Evolutionary conservation across 2,888 invertebrate species (phyloP).

Genomic region (Brachypterus glaber): DNA sequence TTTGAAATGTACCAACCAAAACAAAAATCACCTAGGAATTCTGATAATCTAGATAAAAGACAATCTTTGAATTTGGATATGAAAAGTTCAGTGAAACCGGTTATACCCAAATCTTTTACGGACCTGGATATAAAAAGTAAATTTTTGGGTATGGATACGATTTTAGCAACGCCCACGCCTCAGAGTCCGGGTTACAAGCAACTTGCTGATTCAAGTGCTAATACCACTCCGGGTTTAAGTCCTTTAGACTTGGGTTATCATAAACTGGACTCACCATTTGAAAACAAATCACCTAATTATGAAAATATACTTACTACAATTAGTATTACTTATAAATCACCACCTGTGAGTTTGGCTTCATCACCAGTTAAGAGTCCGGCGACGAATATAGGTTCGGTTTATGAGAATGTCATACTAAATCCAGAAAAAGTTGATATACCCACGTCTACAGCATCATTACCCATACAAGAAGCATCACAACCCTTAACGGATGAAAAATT

Average conservation of each 20-base stretch:
- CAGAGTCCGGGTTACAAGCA: constrained; percentile 37
- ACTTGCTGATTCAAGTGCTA: constrained; percentile 34
- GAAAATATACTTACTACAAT: constrained; percentile 56
- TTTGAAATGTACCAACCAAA: constrained; percentile 35
- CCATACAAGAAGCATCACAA: constrained; percentile 50
- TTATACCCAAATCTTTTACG: constrained; percentile 35
- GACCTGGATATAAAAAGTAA: constrained; percentile 32
- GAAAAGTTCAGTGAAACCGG: constrained; percentile 14
- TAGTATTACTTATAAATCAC: constrained; percentile 62
- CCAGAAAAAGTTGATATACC: constrained; percentile 48
- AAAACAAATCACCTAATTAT: constrained; percentile 31
- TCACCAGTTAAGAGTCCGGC: constrained; percentile 25
- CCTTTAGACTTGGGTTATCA: constrained; percentile 24
- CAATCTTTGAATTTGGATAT: constrained; percentile 36
- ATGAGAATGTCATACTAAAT: constrained; percentile 51
- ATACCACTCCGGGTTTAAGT: constrained; percentile 30
- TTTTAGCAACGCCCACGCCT: constrained; percentile 33
- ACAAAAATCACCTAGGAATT: constrained; percentile 38
- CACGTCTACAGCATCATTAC: constrained; percentile 47
- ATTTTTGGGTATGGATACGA: constrained; percentile 25
- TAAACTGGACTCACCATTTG: not conserved
- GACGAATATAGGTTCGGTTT: constrained; percentile 41
- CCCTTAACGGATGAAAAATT: constrained; percentile 33
- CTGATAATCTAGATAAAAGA: constrained; percentile 32
- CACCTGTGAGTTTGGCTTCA: constrained; percentile 40